Conservation (phyloP, 2,797 vertebrate genomes). For the Pipistrellus nathusii region DNA sequence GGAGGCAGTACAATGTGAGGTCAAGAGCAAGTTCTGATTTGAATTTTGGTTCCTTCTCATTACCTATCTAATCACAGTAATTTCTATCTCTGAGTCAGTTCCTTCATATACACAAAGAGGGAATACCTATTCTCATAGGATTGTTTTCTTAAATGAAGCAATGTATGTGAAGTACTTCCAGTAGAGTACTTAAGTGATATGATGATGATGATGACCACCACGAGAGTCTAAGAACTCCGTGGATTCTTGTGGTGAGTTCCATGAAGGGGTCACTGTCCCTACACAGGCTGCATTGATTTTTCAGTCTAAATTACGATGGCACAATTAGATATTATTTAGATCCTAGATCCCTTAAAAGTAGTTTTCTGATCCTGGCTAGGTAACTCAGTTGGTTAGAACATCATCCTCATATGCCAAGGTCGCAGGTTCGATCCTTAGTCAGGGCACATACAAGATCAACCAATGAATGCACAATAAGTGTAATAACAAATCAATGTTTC, state of each 20-base stretch:
- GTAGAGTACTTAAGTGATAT: not conserved
- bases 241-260: not conserved
- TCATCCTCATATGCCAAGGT: not conserved
- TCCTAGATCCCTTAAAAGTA: not conserved
- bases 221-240: not conserved
- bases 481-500: not conserved
- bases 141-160: slow-evolving; percentile 40
- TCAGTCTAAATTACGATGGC: not conserved
- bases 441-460: not conserved
- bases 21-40: not conserved
- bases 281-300: not conserved
- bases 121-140: not conserved
- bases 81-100: not conserved
- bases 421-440: not conserved
- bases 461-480: not conserved
- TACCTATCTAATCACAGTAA: not conserved
- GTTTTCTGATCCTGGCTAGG: not conserved
- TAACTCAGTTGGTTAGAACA: not conserved
- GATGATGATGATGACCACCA: not conserved
- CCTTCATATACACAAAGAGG: slow-evolving; percentile 1
- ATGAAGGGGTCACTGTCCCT: not conserved
- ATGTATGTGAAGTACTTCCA: not conserved
- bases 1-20: not conserved
- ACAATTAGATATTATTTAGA: slow-evolving; percentile 22
- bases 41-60: not conserved